A percentile compares a stretch with the other conserved stretches of the same genome.
phyloP scores from a whole-genome alignment of 1,140 invertebrate species.

The Drosophila tristis region DNA sequence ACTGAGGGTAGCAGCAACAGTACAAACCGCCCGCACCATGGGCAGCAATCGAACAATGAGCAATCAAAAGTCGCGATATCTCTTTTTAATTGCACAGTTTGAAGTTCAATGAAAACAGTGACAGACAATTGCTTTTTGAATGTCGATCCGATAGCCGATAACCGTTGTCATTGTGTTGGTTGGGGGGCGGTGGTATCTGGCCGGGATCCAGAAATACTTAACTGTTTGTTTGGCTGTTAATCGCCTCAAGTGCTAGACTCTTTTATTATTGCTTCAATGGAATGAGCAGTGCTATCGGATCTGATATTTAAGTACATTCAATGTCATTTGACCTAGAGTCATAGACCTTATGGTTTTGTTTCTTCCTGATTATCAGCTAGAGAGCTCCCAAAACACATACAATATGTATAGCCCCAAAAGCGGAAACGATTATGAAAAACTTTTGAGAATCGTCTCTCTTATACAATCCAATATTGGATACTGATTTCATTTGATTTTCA shows the following conservation, averaged over 20 bases:
- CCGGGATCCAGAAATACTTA: constrained; percentile 3
- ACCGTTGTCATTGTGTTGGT: constrained; percentile 2
- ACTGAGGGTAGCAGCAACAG: constrained; percentile 11
- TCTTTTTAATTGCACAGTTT: constrained; percentile 53
- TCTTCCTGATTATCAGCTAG: constrained; percentile 12
- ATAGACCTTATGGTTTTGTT: constrained; percentile 1
- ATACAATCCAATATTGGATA: too few species aligned
- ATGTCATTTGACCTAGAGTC: constrained; percentile 19
- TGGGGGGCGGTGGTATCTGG: constrained; percentile 27
- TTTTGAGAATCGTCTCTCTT: too few species aligned
- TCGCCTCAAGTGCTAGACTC: constrained; percentile 33
- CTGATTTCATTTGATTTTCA: too few species aligned
- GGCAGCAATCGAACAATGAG: constrained; percentile 58
- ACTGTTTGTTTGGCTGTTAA: constrained; percentile 21
- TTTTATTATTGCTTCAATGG: constrained; percentile 17
- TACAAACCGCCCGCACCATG: constrained; percentile 53
- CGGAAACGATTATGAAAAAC: too few species aligned
- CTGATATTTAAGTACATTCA: constrained; percentile 6
- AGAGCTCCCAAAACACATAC: too few species aligned
- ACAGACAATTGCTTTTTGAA: constrained; percentile 43
- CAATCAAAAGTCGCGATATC: constrained; percentile 71
- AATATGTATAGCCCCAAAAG: too few species aligned
- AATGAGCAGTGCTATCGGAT: constrained; percentile 24
- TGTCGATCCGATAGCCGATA: constrained; percentile 28
- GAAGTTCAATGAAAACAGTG: constrained; percentile 40